phyloP scores from a whole-genome alignment of 2,797 vertebrate species.

The Pyrocephalus nanus region DNA sequence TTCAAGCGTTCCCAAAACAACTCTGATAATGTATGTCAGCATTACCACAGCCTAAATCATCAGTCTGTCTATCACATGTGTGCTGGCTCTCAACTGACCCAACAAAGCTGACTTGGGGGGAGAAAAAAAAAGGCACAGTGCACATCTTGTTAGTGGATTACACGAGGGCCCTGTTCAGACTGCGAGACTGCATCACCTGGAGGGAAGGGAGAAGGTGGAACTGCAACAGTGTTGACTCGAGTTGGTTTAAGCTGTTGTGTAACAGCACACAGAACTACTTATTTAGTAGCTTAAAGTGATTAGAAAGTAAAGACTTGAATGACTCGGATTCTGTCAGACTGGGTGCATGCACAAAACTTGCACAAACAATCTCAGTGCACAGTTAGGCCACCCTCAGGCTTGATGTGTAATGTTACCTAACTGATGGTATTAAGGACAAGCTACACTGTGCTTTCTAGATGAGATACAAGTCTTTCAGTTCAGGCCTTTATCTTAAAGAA shows the following conservation, averaged over 20 bases:
- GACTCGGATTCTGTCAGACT: not conserved
- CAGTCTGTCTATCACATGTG: not conserved
- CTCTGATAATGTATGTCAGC: not conserved
- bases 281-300: not conserved
- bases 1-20: not conserved
- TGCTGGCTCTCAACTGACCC: not conserved
- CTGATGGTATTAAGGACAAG: not conserved
- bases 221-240: not conserved
- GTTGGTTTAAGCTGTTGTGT: not conserved
- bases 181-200: rapidly evolving
- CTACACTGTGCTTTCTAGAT: not conserved
- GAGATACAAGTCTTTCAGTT: not conserved
- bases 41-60: not conserved
- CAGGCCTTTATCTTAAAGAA: not conserved
- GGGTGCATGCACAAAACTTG: not conserved
- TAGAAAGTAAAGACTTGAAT: not conserved
- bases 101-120: not conserved
- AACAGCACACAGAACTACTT: not conserved
- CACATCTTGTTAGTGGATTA: not conserved
- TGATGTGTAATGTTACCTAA: not conserved
- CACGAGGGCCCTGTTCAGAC: not conserved
- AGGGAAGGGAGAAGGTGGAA: not conserved
- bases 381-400: not conserved
- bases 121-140: not conserved
- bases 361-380: not conserved